Conservation (phyloP, 1,140 invertebrate species). For the Temnothorax longispinosus region DNA sequence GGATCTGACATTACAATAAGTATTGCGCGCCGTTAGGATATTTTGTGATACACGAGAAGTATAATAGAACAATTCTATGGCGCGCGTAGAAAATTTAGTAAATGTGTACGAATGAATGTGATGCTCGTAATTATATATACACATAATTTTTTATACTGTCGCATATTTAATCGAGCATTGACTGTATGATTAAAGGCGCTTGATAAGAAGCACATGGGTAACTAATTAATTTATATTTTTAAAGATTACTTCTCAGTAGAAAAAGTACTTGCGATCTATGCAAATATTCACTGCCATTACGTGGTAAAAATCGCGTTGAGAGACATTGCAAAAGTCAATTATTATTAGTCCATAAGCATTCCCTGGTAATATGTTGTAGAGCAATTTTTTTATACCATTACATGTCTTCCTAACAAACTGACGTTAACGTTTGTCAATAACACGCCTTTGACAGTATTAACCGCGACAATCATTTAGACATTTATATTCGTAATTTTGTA, state of each 20-base stretch:
- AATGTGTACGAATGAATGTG: conserved; percentile 12
- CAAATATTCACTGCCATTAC: conserved; percentile 45
- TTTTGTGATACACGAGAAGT: conserved; percentile 34
- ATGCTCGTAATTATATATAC: neutral
- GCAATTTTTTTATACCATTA: neutral
- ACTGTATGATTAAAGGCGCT: neutral
- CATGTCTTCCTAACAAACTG: neutral
- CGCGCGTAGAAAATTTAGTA: conserved; percentile 36
- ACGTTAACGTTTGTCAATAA: conserved; percentile 14
- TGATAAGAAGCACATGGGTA: neutral
- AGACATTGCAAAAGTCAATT: conserved; percentile 23
- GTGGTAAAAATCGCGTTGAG: conserved; percentile 17
- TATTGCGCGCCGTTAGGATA: neutral
- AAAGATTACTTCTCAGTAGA: neutral
- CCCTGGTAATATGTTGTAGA: conserved; percentile 5
- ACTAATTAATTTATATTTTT: conserved; percentile 31
- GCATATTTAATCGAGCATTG: conserved; percentile 6
- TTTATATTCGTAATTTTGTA: neutral
- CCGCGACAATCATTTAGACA: neutral
- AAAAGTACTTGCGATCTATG: conserved; percentile 2
- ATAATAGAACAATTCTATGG: neutral
- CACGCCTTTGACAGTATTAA: conserved; percentile 27
- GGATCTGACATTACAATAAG: conserved; percentile 18
- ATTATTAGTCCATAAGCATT: conserved; percentile 14
- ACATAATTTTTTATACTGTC: conserved; percentile 13